Base-by-base conservation (phyloP, 2,888 invertebrate genomes). In the Abrostola tripartita region DNA sequence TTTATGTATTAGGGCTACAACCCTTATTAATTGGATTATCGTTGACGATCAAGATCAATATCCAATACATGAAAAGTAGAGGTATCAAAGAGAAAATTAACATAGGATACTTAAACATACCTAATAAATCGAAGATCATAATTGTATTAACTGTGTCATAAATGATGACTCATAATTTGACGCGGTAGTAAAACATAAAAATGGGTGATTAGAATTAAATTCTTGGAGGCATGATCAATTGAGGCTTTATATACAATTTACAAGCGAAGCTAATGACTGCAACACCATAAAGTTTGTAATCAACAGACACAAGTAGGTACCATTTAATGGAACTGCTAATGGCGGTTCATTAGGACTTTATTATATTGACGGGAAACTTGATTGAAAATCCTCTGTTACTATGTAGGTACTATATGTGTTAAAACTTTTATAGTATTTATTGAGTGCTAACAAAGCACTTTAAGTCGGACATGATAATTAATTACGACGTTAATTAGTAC, bases 401-500 rank as follows among this genome's bases (percentile, higher is more conserved):
- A 40, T 10, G 10, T 38, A n/a, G n/a, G n/a, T 2, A 24, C 24
- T 24, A 24, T 24, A 24, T 2, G 12, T 7, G 5, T 40, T 38
- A 52, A 61, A 57, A 47, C 44, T 61, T 52, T 67, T 68, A 62
- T 56, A 49, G 67, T 44, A 40, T 51, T 47, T 47, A 14, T 53
- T 52, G 54, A 60, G 41, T 40, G 38, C 38, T 58, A 41, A 40
- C 58, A 58, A 63, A 59, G 24, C 67, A 44, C 55, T 52, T 58
- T 42, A 60, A 53, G 52, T 50, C 52, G 37, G 36, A 56, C 63
- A 37, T 61, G 76, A 49, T 76, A 79, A 78, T 78, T 74, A 67
- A 79, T 79, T 62, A 74, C 59, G 11, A 41, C 49, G 74, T 61
- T 78, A 79, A 77, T 79, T 71, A 69, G 35, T 66, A 70, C 72